These are phyloP conservation scores for Microctonus aethiopoides DNA, from an alignment of 2,888 invertebrate genomes.

Conservation along the genomic window DNA sequence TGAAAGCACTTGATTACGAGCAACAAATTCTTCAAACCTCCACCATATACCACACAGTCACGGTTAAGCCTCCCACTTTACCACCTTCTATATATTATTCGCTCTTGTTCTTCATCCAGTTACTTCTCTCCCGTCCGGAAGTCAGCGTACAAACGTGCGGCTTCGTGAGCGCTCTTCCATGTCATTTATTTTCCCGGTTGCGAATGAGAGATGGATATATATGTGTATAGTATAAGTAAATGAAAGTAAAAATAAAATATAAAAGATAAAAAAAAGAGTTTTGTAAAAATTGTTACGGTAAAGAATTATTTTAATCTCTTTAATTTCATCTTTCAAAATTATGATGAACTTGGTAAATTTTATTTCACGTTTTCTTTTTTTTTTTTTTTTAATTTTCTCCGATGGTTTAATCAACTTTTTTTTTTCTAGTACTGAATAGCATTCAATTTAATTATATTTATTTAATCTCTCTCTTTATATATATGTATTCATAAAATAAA, in stretches of 20 bases:
- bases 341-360: not conserved
- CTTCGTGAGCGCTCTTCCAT: conserved; percentile 27
- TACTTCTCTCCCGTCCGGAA: conserved; percentile 20
- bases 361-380: not conserved
- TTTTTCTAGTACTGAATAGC: not conserved
- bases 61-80: not conserved
- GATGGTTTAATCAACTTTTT: not conserved
- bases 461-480: not conserved
- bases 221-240: too few relatives aligned
- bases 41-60: not conserved
- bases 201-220: not conserved
- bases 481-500: too few relatives aligned
- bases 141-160: conserved; percentile 31
- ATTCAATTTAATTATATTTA: not conserved
- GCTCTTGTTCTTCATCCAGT: not conserved
- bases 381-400: not conserved
- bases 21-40: conserved; percentile 22
- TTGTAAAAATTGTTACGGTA: too few relatives aligned
- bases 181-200: conserved; percentile 25
- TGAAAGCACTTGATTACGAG: conserved; percentile 26
- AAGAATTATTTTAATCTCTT: not conserved
- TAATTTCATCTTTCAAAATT: not conserved
- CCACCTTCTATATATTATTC: not conserved
- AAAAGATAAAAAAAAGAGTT: not conserved
- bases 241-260: not conserved